Evolutionary conservation across 2,888 invertebrate species (phyloP), one percentile per base, ranked within the genome.

Genomic region (Habrosyne pyritoides): DNA sequence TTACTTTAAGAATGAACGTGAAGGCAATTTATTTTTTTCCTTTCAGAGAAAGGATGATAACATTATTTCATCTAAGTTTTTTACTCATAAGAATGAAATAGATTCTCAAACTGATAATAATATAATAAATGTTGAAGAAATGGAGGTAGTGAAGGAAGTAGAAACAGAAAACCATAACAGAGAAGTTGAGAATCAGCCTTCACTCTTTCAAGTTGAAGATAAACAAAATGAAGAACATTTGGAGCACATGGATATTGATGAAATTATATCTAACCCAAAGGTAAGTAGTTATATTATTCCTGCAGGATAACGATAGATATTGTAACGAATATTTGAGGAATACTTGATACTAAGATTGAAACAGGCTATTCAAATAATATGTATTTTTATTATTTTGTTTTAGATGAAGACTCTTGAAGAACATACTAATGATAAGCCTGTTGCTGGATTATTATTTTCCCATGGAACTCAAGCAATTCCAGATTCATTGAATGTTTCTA

Each of bases 401-500:
- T 42, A 42, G 42, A 42, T 18, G 12, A 2, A 14, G 79, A 57
- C 52, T 46, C 61, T 53, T 47, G 65, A 73, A 30, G 53, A 60
- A 10, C 52, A 53, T 26, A 69, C 67, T 49, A n/a, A 58, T 24
- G 70, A 77, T 4, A 78, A 75, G 50, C 61, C 77, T 46, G 63
- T 86, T 4, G 51, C 75, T 60, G 89, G 89, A 26, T 72, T 87
- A 60, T 59, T 87, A 22, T 86, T 86, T 58, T 77, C 68, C 47
- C 86, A 87, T 68, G 83, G 82, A 5, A 57, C 77, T 54, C 77
- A 82, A 53, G 81, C 77, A 10, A 75, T 89, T 30, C 77, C 83
- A 5, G 87, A 88, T 53, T 86, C 86, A 22, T 66, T 88, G 21
- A 80, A 91, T 77, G 69, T 82, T 12, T 89, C 91, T 18, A 69